These are phyloP conservation scores for Cabera pusaria DNA, from an alignment of 2,888 invertebrate species.

Conservation along the genomic window DNA sequence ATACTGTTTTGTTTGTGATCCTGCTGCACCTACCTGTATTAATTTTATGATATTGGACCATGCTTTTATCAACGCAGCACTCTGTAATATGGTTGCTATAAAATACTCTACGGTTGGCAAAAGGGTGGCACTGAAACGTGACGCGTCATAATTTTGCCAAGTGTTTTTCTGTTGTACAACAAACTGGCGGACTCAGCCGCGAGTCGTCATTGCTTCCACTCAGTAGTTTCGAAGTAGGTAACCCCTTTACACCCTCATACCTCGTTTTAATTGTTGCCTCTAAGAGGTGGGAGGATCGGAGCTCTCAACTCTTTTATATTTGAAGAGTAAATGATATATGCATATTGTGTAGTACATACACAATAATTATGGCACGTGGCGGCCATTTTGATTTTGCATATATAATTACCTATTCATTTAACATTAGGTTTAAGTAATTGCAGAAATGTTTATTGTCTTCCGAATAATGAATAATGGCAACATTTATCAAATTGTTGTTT, in stretches of 20 bases:
- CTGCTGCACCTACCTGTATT: too few relatives aligned
- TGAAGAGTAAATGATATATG: constrained; percentile 48
- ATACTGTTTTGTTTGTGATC: too few relatives aligned
- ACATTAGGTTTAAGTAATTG: too few relatives aligned
- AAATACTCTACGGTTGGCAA: constrained; percentile 13
- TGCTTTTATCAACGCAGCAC: too few relatives aligned
- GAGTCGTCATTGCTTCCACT: constrained; percentile 69
- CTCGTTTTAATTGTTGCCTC: constrained; percentile 77
- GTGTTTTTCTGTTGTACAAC: constrained; percentile 57
- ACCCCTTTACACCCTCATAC: constrained; percentile 57
- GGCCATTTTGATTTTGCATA: constrained; percentile 39
- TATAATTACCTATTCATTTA: too few relatives aligned
- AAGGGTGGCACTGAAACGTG: constrained; percentile 40
- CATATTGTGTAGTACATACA: constrained; percentile 36
- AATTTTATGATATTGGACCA: too few relatives aligned
- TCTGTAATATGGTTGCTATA: constrained; percentile 1
- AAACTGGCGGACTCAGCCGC: constrained; percentile 41
- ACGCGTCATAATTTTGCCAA: constrained; percentile 65
- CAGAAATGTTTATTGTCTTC: too few relatives aligned
- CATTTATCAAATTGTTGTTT: too few relatives aligned
- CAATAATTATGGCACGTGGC: constrained; percentile 37
- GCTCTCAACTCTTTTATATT: constrained; percentile 67
- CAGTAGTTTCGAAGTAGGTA: constrained; percentile 58
- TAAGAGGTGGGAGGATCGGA: constrained; percentile 77
- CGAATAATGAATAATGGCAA: too few relatives aligned